Evolutionary conservation across 2,797 vertebrate genomes (phyloP).

Genomic region (Brotogeris chrysoptera): DNA sequence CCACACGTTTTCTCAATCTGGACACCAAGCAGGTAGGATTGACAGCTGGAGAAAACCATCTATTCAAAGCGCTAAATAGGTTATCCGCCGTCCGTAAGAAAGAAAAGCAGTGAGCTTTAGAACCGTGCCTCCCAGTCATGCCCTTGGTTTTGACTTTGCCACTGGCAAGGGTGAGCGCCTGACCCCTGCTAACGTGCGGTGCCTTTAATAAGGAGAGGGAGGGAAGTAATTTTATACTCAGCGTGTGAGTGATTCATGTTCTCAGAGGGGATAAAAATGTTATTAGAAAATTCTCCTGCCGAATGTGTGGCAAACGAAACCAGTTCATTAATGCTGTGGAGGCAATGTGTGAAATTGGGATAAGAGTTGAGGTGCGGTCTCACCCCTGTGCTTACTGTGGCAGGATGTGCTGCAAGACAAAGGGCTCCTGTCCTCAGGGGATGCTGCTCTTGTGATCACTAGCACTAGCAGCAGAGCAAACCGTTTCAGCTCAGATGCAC

Average conservation of each 20-base stretch:
- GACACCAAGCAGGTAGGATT: conserved; percentile 68
- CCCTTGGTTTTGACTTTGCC: conserved; percentile 69
- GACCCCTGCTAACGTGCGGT: conserved; percentile 71
- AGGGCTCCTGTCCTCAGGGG: not conserved
- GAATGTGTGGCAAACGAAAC: conserved; percentile 66
- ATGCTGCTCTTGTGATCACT: not conserved
- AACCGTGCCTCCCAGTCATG: conserved; percentile 69
- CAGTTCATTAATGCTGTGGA: conserved; percentile 67
- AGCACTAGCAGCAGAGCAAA: not conserved
- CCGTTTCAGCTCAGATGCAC: not conserved
- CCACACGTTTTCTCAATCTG: conserved; percentile 72
- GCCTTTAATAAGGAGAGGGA: conserved; percentile 60
- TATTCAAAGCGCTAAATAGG: conserved; percentile 51
- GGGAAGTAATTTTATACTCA: conserved; percentile 70
- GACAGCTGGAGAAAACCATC: conserved; percentile 70
- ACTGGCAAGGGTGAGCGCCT: conserved; percentile 63
- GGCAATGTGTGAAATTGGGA: conserved; percentile 54
- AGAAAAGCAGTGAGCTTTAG: conserved; percentile 65
- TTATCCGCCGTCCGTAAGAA: conserved; percentile 47
- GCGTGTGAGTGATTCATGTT: conserved; percentile 51
- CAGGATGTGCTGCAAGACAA: conserved; percentile 8
- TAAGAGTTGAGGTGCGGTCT: conserved; percentile 21
- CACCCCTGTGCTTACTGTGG: not conserved
- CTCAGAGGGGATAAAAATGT: conserved; percentile 69
- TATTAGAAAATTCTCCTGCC: conserved; percentile 70